A percentile compares a stretch with the other conserved stretches of the same genome.
phyloP scores from a whole-genome alignment of 1,140 invertebrate genomes.

The Pristionchus pacificus region DNA sequence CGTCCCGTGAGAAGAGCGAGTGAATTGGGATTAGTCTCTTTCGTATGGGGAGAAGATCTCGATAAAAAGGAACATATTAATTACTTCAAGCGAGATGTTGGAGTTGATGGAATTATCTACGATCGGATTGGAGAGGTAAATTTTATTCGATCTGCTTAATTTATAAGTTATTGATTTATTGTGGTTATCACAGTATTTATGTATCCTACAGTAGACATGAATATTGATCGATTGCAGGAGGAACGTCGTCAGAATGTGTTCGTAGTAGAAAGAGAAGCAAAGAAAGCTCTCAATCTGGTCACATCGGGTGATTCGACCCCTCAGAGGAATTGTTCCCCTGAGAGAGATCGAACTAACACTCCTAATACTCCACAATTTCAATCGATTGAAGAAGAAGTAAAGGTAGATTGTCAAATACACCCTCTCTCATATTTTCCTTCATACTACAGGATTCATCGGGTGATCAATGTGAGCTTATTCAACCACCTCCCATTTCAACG shows the following conservation, averaged over 20 bases:
- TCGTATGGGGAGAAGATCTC: conserved; percentile 56
- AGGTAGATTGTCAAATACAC: no score
- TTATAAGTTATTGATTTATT: background rate
- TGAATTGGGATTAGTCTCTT: conserved; percentile 50
- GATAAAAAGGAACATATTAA: conserved; percentile 49
- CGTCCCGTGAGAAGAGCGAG: conserved; percentile 46
- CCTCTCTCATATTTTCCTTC: no score
- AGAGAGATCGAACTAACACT: background rate
- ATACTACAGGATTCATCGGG: no score
- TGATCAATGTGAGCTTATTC: no score
- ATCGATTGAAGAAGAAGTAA: no score
- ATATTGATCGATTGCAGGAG: conserved; percentile 26
- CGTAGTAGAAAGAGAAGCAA: conserved; percentile 37
- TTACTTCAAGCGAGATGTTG: conserved; percentile 52
- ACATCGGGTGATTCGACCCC: conserved; percentile 13
- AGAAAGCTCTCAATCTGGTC: conserved; percentile 26
- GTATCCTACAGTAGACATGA: no score
- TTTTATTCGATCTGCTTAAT: background rate
- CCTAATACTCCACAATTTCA: background rate
- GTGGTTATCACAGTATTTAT: no score
- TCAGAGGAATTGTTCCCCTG: background rate
- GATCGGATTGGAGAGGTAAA: conserved; percentile 32
- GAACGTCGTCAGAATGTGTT: conserved; percentile 33
- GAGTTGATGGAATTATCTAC: conserved; percentile 56
- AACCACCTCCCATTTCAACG: no score